phyloP scores from a whole-genome alignment of 2,797 vertebrate genomes.

The Champsocephalus gunnari region DNA sequence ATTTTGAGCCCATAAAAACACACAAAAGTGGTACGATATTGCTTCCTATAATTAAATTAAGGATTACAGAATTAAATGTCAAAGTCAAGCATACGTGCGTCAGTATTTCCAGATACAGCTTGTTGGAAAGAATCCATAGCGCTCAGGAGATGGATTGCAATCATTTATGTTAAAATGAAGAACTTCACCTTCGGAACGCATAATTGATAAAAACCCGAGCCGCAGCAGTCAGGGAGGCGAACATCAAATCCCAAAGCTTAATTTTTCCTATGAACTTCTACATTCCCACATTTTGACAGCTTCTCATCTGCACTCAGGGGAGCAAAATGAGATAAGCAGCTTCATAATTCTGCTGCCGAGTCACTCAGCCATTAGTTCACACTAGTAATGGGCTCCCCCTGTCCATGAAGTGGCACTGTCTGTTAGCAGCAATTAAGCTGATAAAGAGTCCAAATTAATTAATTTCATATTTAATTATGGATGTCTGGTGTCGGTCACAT shows the following conservation, averaged over 20 bases:
- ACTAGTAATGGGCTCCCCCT: conserved; percentile 25
- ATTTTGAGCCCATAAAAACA: too few species aligned
- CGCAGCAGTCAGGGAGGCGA: background rate
- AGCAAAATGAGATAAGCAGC: conserved; percentile 35
- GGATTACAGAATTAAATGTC: background rate
- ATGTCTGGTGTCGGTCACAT: background rate
- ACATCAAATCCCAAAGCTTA: conserved; percentile 20
- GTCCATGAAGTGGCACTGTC: background rate
- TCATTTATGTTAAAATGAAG: background rate
- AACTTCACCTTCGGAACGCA: background rate
- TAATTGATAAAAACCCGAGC: background rate
- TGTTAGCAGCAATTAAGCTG: conserved; percentile 28
- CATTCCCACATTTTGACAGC: conserved; percentile 4
- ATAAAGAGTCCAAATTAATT: conserved; percentile 47
- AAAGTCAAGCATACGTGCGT: background rate
- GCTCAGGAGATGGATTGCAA: background rate
- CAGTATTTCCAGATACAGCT: background rate
- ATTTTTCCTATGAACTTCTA: conserved; percentile 2
- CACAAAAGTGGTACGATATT: too few species aligned
- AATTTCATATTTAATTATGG: conserved; percentile 17
- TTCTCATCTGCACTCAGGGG: conserved; percentile 3
- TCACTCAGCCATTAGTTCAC: conserved; percentile 30
- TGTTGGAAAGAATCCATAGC: background rate
- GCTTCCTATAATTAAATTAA: background rate
- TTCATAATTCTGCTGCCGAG: conserved; percentile 16